Evolutionary conservation across 2,113 vertebrate genomes (phyloP).

Genomic region (Phalacrocorax carbo): DNA sequence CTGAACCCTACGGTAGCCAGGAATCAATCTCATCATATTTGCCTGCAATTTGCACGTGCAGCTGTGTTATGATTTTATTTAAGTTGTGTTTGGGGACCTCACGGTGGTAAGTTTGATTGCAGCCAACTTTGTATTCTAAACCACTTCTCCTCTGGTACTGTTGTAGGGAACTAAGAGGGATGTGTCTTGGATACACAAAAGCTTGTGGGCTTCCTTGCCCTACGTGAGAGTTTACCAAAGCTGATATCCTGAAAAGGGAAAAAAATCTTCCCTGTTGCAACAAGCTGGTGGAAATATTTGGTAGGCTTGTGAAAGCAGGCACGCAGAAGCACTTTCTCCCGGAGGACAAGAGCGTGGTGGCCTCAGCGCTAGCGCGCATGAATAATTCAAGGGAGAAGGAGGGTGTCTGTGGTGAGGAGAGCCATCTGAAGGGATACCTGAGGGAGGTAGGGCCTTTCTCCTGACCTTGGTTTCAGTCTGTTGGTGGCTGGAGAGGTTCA

Average conservation of each 20-base stretch:
- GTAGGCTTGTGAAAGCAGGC: not conserved
- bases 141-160: not conserved
- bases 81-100: not conserved
- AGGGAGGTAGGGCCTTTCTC: not conserved
- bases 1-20: not conserved
- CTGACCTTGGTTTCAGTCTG: not conserved
- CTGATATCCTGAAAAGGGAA: not conserved
- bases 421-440: rapidly evolving
- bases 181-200: not conserved
- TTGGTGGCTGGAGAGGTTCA: not conserved
- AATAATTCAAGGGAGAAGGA: not conserved
- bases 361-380: not conserved
- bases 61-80: not conserved
- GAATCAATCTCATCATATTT: not conserved
- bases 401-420: not conserved
- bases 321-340: not conserved
- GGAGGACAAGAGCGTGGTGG: not conserved
- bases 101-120: rapidly evolving
- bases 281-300: not conserved
- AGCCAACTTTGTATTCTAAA: not conserved
- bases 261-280: not conserved
- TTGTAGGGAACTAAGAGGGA: not conserved
- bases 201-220: not conserved
- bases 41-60: not conserved
- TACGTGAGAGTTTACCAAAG: not conserved